These are phyloP conservation scores for Plebejus melissa DNA, from an alignment of 2,888 invertebrate genomes.

Conservation along the genomic window DNA sequence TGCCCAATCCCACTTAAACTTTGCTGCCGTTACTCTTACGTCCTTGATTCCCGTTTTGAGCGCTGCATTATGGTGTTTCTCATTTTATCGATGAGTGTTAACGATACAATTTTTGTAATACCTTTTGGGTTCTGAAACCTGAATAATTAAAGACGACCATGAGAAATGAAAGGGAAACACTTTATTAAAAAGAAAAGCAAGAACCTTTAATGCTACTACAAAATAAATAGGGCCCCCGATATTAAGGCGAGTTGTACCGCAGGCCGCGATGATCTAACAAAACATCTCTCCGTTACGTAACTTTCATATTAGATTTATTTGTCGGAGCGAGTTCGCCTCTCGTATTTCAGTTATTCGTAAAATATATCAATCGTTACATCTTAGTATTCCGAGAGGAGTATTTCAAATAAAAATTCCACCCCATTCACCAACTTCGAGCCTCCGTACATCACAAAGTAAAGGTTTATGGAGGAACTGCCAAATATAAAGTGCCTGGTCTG, in stretches of 20 bases:
- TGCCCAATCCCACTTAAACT: no score
- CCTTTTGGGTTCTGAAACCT: no score
- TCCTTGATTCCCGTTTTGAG: no score
- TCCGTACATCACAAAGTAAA: slow-evolving; percentile 63
- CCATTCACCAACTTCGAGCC: slow-evolving; percentile 42
- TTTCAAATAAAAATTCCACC: slow-evolving; percentile 55
- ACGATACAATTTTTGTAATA: no score
- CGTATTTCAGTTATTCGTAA: slow-evolving; percentile 23
- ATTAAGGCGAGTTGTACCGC: background rate
- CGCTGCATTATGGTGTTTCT: no score
- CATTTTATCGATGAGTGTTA: no score
- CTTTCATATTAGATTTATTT: slow-evolving; percentile 20
- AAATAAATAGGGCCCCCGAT: background rate
- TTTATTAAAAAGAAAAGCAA: background rate
- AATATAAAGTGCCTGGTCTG: slow-evolving; percentile 50
- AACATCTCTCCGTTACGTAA: slow-evolving; percentile 3
- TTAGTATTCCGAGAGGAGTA: slow-evolving; percentile 52
- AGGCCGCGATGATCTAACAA: slow-evolving; percentile 8
- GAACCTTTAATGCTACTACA: background rate
- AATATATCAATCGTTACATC: slow-evolving; percentile 30
- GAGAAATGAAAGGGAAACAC: no score
- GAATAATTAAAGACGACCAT: no score
- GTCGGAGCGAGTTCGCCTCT: slow-evolving; percentile 11
- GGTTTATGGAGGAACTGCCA: slow-evolving; percentile 55
- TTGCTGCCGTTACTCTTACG: no score